Base-by-base conservation (phyloP, 2,113 vertebrate species). In the Odocoileus virginianus region DNA sequence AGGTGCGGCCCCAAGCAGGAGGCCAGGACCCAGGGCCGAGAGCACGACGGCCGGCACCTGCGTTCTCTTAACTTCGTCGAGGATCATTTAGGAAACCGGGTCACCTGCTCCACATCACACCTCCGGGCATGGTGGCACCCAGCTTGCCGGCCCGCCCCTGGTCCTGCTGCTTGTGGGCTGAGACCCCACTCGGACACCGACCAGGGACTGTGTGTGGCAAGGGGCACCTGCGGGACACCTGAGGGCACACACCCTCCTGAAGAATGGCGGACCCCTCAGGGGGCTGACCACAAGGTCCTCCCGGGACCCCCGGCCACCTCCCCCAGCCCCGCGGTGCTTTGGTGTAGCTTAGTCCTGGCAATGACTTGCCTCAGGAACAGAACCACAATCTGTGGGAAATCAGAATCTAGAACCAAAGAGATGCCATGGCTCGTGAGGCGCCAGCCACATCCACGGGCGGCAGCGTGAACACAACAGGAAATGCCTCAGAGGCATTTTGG, bases 21-120 rank as follows among this genome's bases (percentile, higher is more conserved):
- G 40, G 47, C 30, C 28, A 6, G 78, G 30, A 5, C 47, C 47
- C 79, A 23, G 33, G 11, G 33, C 81, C 2, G 33, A 23, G 81
- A 21, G 6, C 33, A 1, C 17, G 12, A n/a, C 21, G 7, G 50
- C 81, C 0, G 2, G 21, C 21, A 15, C 50, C 81, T 15, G 6
- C 12, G 0, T 36, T 36, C 81, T 15, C 4, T 33, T 33, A 2
- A 15, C 50, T 36, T 15, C 0, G 1, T 13, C 50, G 1, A 2
- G 25, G 17, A 5, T 14, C 50, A 2, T 36, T 25, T 4, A 15
- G 7, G 12, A 36, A 2, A 3, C 21, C 3, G 1, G 4, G 50
- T 14, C 81, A 25, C 15, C 33, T 2, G 30, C 12, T 15, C 33
- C 33, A 4, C 2, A 1, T 9, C 50, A 15, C 33, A 14, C 21